Evolutionary conservation across 2,113 vertebrate species (phyloP).

Genomic region (Pipra filicauda): DNA sequence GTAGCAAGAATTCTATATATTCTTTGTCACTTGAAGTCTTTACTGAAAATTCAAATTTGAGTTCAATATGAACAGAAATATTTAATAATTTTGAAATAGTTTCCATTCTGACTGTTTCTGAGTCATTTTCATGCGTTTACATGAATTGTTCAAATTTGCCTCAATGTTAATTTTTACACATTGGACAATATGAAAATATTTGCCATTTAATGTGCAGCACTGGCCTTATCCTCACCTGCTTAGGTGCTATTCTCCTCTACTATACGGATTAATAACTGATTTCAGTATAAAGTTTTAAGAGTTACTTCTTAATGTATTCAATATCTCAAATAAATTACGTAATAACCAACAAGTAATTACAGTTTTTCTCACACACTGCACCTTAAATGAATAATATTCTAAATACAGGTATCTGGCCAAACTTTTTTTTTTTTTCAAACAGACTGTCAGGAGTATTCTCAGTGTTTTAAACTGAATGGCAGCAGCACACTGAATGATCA

Average conservation of each 20-base stretch:
- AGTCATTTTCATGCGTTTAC: background rate
- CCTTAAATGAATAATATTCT: background rate
- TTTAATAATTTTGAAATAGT: background rate
- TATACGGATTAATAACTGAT: background rate
- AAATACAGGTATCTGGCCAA: background rate
- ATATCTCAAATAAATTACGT: background rate
- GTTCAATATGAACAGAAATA: background rate
- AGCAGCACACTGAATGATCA: background rate
- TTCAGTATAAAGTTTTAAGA: background rate
- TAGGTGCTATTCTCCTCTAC: background rate
- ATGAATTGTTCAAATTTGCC: background rate
- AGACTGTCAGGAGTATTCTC: background rate
- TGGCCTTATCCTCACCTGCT: background rate
- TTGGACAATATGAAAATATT: background rate
- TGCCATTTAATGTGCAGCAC: background rate
- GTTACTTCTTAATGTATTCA: background rate
- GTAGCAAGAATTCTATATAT: background rate
- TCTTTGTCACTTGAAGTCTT: background rate
- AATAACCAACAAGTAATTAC: background rate
- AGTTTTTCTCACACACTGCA: background rate
- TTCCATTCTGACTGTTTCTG: background rate
- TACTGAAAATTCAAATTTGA: background rate
- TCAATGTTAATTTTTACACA: background rate
- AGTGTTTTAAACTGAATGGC: background rate
- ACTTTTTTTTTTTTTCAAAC: background rate